Evolutionary conservation across 2,888 invertebrate species (phyloP), one percentile per base, ranked within the genome.

Genomic region (Oscheius onirici): DNA sequence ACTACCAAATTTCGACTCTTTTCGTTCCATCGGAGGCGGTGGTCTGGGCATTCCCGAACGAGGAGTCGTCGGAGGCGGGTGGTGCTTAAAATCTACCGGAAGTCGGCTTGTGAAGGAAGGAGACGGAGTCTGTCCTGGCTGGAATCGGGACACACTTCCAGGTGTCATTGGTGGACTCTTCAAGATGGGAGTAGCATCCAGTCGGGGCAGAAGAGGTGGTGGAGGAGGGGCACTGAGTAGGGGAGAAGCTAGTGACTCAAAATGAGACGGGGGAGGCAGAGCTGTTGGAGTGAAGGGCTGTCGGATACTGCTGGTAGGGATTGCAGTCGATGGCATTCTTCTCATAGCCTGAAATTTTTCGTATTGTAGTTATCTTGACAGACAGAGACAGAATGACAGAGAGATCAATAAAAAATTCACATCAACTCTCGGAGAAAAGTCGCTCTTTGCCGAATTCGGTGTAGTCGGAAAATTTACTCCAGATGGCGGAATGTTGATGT

Each of bases 91-190:
- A 13, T 41, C 40, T 40, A n/a, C 22, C 10, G 15, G 8, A 20
- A 17, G 28, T n/a, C 51, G 26, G 17, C 34, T 28, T 6, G 54
- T 13, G 24, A 51, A 15, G 15, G 51, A 28, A n/a, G 57, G 58
- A 3, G 58, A 34, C 5, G 68, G 57, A 3, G 66, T 49, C 15
- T 51, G 20, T 15, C 24, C 26, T 17, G 28, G 13, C 24, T 40
- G 24, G n/a, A 17, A 41, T 22, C 22, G 26, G 22, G 63, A 44
- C 6, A 17, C 17, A 41, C 51, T 26, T 22, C 24, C 58, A 3
- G 69, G 69, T 13, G 60, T 61, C 43, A 61, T 60, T 11, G 60
- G 69, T 46, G 69, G 69, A 60, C 60, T 68, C 44, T 58, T 68
- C 58, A 68, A 34, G 17, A 8, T 40, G 8, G 34, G 34, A 34